phyloP scores from a whole-genome alignment of 2,797 vertebrate genomes.

The Eulemur albifrons region DNA sequence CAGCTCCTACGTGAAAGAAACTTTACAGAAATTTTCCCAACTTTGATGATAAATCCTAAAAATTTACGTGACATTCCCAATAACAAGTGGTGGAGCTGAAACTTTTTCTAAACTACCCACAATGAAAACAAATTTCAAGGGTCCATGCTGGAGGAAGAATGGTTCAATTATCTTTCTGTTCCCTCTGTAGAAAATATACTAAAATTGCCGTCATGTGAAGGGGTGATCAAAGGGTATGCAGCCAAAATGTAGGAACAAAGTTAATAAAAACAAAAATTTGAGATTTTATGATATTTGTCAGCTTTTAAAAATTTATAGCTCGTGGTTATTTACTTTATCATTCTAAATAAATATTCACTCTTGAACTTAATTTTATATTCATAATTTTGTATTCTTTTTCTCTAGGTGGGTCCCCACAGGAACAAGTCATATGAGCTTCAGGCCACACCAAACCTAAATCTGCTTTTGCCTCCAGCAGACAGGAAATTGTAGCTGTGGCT shows the following conservation, averaged over 20 bases:
- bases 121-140: neutral
- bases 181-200: neutral
- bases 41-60: neutral
- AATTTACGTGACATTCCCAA: neutral
- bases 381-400: neutral
- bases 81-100: neutral
- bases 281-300: neutral
- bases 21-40: neutral
- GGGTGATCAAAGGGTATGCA: neutral
- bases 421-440: neutral
- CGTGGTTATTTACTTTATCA: conserved; percentile 1
- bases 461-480: neutral
- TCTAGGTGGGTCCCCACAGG: neutral
- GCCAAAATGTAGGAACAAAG: neutral
- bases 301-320: neutral
- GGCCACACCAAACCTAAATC: neutral
- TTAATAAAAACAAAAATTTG: neutral
- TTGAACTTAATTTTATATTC: neutral
- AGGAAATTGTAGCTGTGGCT: neutral
- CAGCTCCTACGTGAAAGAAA: neutral
- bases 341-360: neutral
- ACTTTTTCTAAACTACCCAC: neutral
- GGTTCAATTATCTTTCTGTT: neutral
- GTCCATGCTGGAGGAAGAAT: neutral
- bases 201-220: neutral